phyloP scores from a whole-genome alignment of 2,888 invertebrate species.

The Leptopilina syphax region DNA sequence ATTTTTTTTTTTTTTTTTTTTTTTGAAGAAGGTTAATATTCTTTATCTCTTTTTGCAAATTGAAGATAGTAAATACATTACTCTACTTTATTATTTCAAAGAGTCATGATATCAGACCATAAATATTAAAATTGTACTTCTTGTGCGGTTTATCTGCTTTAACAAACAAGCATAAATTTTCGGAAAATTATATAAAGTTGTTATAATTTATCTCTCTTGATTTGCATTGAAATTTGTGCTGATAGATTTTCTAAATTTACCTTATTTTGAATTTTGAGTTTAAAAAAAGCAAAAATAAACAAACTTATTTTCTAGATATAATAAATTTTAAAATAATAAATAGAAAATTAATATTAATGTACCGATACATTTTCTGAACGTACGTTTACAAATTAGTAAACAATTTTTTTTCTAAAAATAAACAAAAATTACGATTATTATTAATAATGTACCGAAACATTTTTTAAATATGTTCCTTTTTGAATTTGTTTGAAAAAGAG shows the following conservation, averaged over 20 bases:
- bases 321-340: too few relatives aligned
- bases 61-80: not conserved
- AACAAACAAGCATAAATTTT: slow-evolving; percentile 12
- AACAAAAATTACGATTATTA: too few relatives aligned
- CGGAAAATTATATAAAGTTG: slow-evolving; percentile 19
- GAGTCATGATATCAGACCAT: slow-evolving; percentile 7
- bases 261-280: not conserved
- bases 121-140: slow-evolving; percentile 4
- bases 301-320: not conserved
- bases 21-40: not conserved
- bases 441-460: too few relatives aligned
- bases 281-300: not conserved
- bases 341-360: too few relatives aligned
- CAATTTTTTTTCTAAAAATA: too few relatives aligned
- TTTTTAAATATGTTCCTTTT: too few relatives aligned
- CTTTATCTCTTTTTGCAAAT: slow-evolving; percentile 7
- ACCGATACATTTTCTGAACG: too few relatives aligned
- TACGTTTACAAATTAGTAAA: too few relatives aligned
- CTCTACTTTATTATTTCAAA: not conserved
- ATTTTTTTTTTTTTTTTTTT: too few relatives aligned
- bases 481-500: too few relatives aligned
- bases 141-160: not conserved
- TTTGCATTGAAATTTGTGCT: not conserved
- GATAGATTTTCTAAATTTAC: not conserved
- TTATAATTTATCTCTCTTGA: not conserved